Evolutionary conservation across 2,113 vertebrate genomes (phyloP), one percentile per base, ranked within the genome.

Genomic region (Chrysemys picta): DNA sequence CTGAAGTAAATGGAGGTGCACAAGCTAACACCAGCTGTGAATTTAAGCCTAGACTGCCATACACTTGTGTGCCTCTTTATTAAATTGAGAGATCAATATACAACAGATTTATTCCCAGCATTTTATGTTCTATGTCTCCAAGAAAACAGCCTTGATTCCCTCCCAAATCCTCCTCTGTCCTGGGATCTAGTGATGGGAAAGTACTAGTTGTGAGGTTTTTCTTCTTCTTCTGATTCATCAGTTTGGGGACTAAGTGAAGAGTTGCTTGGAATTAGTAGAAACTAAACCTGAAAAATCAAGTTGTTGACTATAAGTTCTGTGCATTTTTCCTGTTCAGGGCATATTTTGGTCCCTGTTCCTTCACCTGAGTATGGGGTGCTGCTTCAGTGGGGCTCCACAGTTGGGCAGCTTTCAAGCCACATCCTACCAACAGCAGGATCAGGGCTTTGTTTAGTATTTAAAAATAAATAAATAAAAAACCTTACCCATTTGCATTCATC

Each of bases 201-300:
- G 75, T 78, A 47, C 24, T 27, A 47, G 72, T 25, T 47, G 75
- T 27, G 42, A 97, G 83, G 53, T 89, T 95, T 93, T 72, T 87
- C 52, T 93, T 92, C 83, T 78, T 94, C 85, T 80, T 94, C 91
- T 95, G 90, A 96, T 96, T 92, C 94, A 97, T 93, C 89, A 75
- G 72, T 91, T 57, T 79, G 94, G 93, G 86, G 83, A n/a, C 72
- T 87, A 31, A 80, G 56, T 72, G 81, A 85, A 96, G 65, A 78
- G 25, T 47, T 78, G 42, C 24, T 47, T 78, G 75, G 94, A 95
- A 42, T 45, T 54, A 97, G 87, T 54, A 82, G 82, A 96, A 93
- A 62, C 10, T 59, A 91, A 47, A 82, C 50, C 91, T 81, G 79
- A 89, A 89, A 93, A 88, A 91, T 57, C 86, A 79, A 87, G 16